Percentiles rank a stretch among this genome's conserved stretches.
Conservation (phyloP, 2,888 invertebrate genomes). For the Amblyjoppa fuscipennis region DNA sequence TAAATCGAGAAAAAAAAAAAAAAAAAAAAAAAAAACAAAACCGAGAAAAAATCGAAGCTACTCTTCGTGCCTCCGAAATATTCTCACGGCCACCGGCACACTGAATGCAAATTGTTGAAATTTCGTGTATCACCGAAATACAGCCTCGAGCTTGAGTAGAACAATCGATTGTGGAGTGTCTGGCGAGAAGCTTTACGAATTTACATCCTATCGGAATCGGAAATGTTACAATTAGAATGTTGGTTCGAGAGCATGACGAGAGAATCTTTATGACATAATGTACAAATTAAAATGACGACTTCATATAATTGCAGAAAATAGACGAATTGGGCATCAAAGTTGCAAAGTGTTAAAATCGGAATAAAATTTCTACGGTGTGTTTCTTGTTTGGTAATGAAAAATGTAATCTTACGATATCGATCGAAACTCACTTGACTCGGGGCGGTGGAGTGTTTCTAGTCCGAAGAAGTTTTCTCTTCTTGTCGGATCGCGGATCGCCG, state of each 20-base stretch:
- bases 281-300: too few species aligned
- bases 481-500: slow-evolving; percentile 80
- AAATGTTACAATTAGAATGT: neutral
- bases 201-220: slow-evolving; percentile 37
- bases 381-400: slow-evolving; percentile 3
- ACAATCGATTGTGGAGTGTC: slow-evolving; percentile 1
- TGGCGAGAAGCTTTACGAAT: slow-evolving; percentile 41
- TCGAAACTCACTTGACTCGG: slow-evolving; percentile 72
- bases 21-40: slow-evolving; percentile 66
- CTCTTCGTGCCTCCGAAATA: slow-evolving; percentile 39
- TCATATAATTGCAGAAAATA: too few species aligned
- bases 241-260: too few species aligned
- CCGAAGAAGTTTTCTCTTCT: slow-evolving; percentile 81
- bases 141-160: slow-evolving; percentile 9
- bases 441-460: slow-evolving; percentile 77
- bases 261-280: neutral
- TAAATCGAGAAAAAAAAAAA: slow-evolving; percentile 73
- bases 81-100: slow-evolving; percentile 55
- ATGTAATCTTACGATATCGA: neutral
- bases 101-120: slow-evolving; percentile 41
- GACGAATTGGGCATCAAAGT: too few species aligned
- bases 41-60: slow-evolving; percentile 71
- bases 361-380: too few species aligned
- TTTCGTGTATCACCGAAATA: slow-evolving; percentile 18
- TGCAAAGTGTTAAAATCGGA: too few species aligned